These are phyloP conservation scores for Orius insidiosus DNA, from an alignment of 1,140 invertebrate genomes.

Conservation along the genomic window DNA sequence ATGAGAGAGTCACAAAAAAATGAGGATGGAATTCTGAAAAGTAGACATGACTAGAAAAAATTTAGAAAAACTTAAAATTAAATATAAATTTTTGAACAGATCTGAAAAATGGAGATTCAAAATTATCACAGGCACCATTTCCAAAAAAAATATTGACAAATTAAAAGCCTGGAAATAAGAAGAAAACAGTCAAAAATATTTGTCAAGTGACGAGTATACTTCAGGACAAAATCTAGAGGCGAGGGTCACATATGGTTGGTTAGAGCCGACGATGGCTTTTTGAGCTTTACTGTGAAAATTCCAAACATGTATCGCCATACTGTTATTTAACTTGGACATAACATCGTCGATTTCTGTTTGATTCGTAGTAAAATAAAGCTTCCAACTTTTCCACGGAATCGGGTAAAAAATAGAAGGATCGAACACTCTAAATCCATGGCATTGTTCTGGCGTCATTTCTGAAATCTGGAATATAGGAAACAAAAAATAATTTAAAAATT, in stretches of 20 bases:
- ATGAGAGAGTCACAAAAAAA: no score
- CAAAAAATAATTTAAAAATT: neutral
- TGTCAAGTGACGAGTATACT: slow-evolving; percentile 15
- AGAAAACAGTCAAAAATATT: neutral
- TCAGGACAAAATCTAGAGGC: slow-evolving; percentile 19
- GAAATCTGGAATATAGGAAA: slow-evolving; percentile 24
- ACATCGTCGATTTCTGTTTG: slow-evolving; percentile 26
- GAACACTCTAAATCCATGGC: slow-evolving; percentile 44
- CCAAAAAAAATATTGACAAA: no score
- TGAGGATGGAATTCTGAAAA: no score
- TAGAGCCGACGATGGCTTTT: slow-evolving; percentile 16
- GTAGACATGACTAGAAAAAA: no score
- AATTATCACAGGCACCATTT: no score
- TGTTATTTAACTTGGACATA: slow-evolving; percentile 30
- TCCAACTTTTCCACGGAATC: slow-evolving; percentile 41
- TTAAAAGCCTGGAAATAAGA: no score
- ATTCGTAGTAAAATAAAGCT: slow-evolving; percentile 39
- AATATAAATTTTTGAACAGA: no score
- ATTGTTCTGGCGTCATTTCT: slow-evolving; percentile 38
- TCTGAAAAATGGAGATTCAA: no score
- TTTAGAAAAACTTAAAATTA: no score
- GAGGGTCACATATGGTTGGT: slow-evolving; percentile 20
- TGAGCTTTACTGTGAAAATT: slow-evolving; percentile 31
- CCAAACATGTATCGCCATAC: slow-evolving; percentile 48
- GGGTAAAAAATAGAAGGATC: slow-evolving; percentile 43